Conservation (phyloP, 92 coral and sea anemone genomes). For the Bergia puertoricense region DNA sequence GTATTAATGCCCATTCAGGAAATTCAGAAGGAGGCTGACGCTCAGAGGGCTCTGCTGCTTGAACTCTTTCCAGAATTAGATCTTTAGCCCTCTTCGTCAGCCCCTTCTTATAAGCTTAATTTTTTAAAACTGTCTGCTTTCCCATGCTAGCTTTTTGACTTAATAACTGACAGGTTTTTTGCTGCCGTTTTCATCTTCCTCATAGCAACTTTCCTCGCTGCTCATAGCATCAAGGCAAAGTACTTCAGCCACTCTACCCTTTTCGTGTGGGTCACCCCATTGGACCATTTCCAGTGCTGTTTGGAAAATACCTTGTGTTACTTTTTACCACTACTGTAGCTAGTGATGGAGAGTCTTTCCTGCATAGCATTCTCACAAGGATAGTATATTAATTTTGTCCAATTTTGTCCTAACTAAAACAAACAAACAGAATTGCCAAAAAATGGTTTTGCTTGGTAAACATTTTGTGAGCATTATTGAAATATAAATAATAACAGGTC, state of each 20-base stretch:
- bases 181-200: conserved; percentile 48
- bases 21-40: conserved; percentile 35
- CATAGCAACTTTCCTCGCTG: conserved; percentile 55
- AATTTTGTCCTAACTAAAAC: no score
- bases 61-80: conserved; percentile 35
- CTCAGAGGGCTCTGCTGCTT: conserved; percentile 37
- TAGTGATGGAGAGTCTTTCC: no score
- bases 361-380: no score
- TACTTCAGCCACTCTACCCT: conserved; percentile 57
- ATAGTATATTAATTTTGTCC: no score
- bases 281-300: conserved; percentile 45
- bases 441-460: no score
- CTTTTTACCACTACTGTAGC: no score
- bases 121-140: conserved; percentile 42
- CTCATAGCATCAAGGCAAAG: conserved; percentile 51
- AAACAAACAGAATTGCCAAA: no score
- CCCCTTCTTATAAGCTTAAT: conserved; percentile 40
- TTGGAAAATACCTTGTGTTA: no score
- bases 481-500: no score
- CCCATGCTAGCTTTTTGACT: conserved; percentile 41
- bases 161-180: conserved; percentile 34
- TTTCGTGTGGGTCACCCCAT: conserved; percentile 46
- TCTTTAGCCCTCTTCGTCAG: conserved; percentile 54
- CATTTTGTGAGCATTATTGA: no score
- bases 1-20: conserved; percentile 55